A percentile compares a stretch with the other conserved stretches of the same genome.
Conservation (phyloP, 2,888 invertebrate genomes). For the Epirrhoe tristata region DNA sequence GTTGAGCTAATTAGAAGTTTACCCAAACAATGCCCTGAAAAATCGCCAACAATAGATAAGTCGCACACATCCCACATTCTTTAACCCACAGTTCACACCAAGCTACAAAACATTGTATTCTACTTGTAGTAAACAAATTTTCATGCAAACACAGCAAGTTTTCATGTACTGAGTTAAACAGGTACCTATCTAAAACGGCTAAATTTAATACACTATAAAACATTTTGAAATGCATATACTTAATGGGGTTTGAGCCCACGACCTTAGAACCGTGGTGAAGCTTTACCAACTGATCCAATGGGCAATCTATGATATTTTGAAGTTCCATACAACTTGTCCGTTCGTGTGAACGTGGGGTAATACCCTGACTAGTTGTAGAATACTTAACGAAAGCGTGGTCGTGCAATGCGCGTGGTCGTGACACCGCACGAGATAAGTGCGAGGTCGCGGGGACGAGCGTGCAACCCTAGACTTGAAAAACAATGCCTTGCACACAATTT, state of each 20-base stretch:
- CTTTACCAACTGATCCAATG: too few species aligned
- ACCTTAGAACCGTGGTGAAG: too few species aligned
- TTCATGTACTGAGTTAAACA: too few species aligned
- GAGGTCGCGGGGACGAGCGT: slow-evolving; percentile 74
- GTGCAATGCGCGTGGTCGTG: slow-evolving; percentile 79
- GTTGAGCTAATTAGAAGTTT: background rate
- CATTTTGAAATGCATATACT: too few species aligned
- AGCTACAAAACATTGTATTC: too few species aligned
- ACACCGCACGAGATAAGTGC: slow-evolving; percentile 79
- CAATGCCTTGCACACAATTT: slow-evolving; percentile 28
- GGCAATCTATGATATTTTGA: too few species aligned
- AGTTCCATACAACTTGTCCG: too few species aligned
- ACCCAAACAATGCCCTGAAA: slow-evolving; percentile 12
- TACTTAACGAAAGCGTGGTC: slow-evolving; percentile 70
- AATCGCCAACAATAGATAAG: slow-evolving; percentile 36
- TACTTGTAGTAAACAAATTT: too few species aligned
- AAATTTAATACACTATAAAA: too few species aligned
- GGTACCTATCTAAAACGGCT: too few species aligned
- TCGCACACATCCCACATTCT: slow-evolving; percentile 46
- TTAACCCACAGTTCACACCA: slow-evolving; percentile 16
- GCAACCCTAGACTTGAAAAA: slow-evolving; percentile 45
- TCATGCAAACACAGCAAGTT: too few species aligned
- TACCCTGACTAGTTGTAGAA: slow-evolving; percentile 40
- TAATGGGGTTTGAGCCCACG: too few species aligned
- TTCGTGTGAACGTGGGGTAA: slow-evolving; percentile 1